Evolutionary conservation across 2,888 invertebrate genomes (phyloP), one percentile per base, ranked within the genome.

Genomic region (Malacosoma neustria): DNA sequence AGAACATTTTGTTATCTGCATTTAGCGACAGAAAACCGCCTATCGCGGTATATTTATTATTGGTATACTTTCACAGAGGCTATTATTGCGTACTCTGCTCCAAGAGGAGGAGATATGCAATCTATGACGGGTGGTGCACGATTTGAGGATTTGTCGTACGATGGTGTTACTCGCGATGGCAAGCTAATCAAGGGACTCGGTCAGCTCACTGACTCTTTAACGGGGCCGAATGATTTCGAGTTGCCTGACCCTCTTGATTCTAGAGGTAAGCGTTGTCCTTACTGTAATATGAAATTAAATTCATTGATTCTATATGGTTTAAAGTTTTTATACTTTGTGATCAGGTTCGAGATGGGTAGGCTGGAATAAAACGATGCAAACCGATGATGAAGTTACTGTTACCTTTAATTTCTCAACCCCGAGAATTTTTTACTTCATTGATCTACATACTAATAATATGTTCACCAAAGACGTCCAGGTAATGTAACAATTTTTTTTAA

Each of bases 271-370:
- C n/a, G n/a, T n/a, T n/a, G n/a, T n/a, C n/a, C n/a, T n/a, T n/a
- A n/a, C n/a, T n/a, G n/a, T n/a, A n/a, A n/a, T n/a, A n/a, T n/a
- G n/a, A n/a, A n/a, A n/a, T n/a, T n/a, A n/a, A n/a, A n/a, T n/a
- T n/a, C n/a, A n/a, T n/a, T n/a, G n/a, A n/a, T n/a, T n/a, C n/a
- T n/a, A n/a, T n/a, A n/a, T n/a, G n/a, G n/a, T n/a, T n/a, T n/a
- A n/a, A n/a, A n/a, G n/a, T n/a, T n/a, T n/a, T n/a, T n/a, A 22
- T 22, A 22, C 22, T 30, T 33, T 14, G 13, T 30, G 4, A 30
- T 14, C 49, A 90, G 90, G 90, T 29, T 88, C 88, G 32, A 87
- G 90, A 34, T 97, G 97, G 97, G 91, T 97, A 3, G 97, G 96
- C 14, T 97, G 97, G 97, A 90, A 90, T 61, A 91, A 91, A 55